Evolutionary conservation across 2,797 vertebrate genomes (phyloP).

Genomic region (Aphelocoma californica): DNA sequence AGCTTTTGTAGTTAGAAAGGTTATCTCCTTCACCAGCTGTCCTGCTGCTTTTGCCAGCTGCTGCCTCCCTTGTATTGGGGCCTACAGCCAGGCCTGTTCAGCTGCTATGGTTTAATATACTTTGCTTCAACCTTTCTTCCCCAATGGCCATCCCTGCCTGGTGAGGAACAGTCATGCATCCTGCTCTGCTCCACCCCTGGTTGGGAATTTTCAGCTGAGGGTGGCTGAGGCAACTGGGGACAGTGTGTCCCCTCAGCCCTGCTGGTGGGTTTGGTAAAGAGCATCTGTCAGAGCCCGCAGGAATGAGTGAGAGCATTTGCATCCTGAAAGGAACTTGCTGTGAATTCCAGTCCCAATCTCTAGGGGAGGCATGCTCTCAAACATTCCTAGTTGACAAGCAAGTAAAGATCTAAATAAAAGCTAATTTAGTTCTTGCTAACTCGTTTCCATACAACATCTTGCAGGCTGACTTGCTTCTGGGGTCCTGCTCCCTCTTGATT

Average conservation of each 20-base stretch:
- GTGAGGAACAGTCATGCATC: neutral
- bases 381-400: neutral
- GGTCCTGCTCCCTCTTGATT: neutral
- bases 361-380: neutral
- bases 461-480: constrained; percentile 35
- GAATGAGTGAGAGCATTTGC: neutral
- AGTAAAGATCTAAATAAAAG: neutral
- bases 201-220: neutral
- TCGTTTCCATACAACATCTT: neutral
- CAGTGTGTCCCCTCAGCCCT: neutral
- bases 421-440: neutral
- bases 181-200: neutral
- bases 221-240: neutral
- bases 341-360: neutral
- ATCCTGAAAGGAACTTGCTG: neutral
- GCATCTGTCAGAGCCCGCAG: neutral
- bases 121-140: neutral
- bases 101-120: neutral
- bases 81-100: neutral
- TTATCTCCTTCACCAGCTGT: constrained; percentile 44
- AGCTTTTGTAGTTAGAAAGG: constrained; percentile 39
- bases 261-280: neutral
- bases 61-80: neutral
- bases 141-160: neutral
- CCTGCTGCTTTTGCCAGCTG: neutral